Evolutionary conservation across 2,888 invertebrate genomes (phyloP), one percentile per base, ranked within the genome.

Genomic region (Sarcophaga caerulescens): DNA sequence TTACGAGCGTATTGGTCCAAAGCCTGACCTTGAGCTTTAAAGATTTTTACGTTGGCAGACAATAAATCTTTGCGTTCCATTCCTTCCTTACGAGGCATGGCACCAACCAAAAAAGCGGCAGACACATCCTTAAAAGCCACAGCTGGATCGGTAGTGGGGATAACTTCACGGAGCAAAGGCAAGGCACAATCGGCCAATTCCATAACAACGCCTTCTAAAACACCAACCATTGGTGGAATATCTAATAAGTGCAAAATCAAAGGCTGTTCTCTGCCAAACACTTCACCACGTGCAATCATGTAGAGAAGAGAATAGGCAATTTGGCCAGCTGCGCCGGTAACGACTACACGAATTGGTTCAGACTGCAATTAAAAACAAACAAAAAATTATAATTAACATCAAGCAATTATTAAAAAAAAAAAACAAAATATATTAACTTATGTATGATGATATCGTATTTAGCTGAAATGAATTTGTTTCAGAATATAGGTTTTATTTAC

Each of bases 61-160:
- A 99, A 95, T 60, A 99, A 95, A 92, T 99, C 99, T 93, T 99
- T 99, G 81, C 99, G 95, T 93, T 99, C 99, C 99, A 99, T 99
- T 77, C 99, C 99, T 93, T 98, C 96, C 91, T 96, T 97, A 78
- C 99, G 96, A 1, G 99, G 99, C 99, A 99, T 99, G 47, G 99
- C 96, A 52, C 99, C 99, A 66, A 99, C 99, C 85, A 99, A 94
- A 93, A 99, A 99, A 60, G 99, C 99, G 75, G 98, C 98, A 88
- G 98, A 97, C 70, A 98, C 97, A 94, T 98, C 97, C 92, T 97
- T 97, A 93, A 99, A 99, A n/a, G 98, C 99, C 84, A 95, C 96
- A 85, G 95, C 96, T 73, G 98, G 97, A 91, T 98, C 97, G 88
- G 96, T 96, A 21, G 99, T 98, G 4, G 98, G 96, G 3, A 98